Evolutionary conservation across 2,888 invertebrate genomes (phyloP), one percentile per base, ranked within the genome.

Genomic region (Oxytorus armatus): DNA sequence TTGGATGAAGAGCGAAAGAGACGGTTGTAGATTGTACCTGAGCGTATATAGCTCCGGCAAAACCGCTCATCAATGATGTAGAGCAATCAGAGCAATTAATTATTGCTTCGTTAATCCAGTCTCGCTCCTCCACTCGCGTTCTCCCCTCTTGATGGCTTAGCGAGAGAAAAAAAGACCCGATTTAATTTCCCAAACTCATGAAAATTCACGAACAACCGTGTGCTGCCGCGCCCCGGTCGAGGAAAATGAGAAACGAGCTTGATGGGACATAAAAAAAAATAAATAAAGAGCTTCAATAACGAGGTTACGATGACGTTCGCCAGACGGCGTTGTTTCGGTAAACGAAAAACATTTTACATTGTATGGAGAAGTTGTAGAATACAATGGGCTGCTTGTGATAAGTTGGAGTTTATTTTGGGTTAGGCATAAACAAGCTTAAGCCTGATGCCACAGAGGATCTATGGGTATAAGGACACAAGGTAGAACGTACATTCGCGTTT

Each of bases 11-110:
- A 51, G 78, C 3, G 47, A 57, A 18, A 74, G 74, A 78, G 81
- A 61, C 80, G 82, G 82, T 11, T 29, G 82, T 82, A 29, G 68
- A 61, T 81, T 76, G 68, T 75, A 82, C 74, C 79, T 86, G 79
- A 86, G 86, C 86, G n/a, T n/a, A 84, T 21, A 18, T 29, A 87
- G 86, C 86, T 86, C n/a, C 86, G 85, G 57, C 14, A 57, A 87
- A 88, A 89, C 88, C 87, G 87, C 88, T 91, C 89, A 90, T 92
- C 88, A 92, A 92, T 91, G 86, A 90, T 92, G 91, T 89, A 92
- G 85, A 88, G 90, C 91, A 92, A 92, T 92, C 91, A 91, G 91
- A 89, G 90, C 91, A 91, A 91, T 92, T 91, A 91, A 91, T 91
- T 91, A 91, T 91, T 90, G 85, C 89, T 87, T 87, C 88, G 89